A percentile compares a stretch with the other conserved stretches of the same genome.
Conservation (phyloP, 2,888 invertebrate species). For the Parnassius orleans region DNA sequence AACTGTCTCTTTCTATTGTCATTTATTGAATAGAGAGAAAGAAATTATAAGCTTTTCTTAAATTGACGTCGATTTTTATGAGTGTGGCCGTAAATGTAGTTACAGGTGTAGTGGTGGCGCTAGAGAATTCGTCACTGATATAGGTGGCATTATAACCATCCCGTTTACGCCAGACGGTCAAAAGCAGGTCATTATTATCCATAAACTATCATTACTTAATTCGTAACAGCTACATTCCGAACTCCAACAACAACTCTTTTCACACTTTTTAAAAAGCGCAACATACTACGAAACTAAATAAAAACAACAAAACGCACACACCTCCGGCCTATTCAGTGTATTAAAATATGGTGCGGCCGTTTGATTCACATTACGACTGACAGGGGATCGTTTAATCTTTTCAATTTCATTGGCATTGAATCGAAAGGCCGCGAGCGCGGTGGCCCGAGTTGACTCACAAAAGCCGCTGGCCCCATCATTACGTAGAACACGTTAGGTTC, state of each 20-base stretch:
- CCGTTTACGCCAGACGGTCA: too few relatives aligned
- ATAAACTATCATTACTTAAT: too few relatives aligned
- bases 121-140: too few relatives aligned
- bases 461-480: conserved; percentile 37
- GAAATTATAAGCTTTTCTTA: too few relatives aligned
- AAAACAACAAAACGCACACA: conserved; percentile 7
- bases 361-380: conserved; percentile 66
- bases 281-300: background rate
- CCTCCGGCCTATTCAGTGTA: conserved; percentile 29
- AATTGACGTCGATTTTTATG: too few relatives aligned
- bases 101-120: too few relatives aligned
- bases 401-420: conserved; percentile 59
- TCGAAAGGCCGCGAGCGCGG: conserved; percentile 47
- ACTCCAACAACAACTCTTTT: background rate
- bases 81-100: too few relatives aligned
- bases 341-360: conserved; percentile 56
- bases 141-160: too few relatives aligned
- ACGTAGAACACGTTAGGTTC: conserved; percentile 43
- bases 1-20: too few relatives aligned
- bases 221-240: background rate
- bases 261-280: background rate
- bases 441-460: conserved; percentile 57
- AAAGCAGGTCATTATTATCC: too few relatives aligned
- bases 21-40: too few relatives aligned
- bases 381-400: conserved; percentile 61